Base-by-base conservation (phyloP, 2,113 vertebrate species). In the Notarius lentiginosus region DNA sequence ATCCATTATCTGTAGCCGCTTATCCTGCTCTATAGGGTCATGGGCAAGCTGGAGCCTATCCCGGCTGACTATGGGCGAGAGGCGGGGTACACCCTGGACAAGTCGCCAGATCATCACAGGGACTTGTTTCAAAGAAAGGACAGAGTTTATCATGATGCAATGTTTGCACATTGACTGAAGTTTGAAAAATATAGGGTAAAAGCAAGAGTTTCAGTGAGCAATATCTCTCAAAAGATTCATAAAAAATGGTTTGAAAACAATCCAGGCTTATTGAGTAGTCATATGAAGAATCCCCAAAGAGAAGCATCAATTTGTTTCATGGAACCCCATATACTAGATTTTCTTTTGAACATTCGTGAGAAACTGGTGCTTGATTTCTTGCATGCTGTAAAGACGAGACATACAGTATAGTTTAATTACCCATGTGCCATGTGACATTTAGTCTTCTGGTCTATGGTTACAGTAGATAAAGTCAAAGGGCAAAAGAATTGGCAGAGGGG, bases 391-490 rank as follows among this genome's bases (percentile, higher is more conserved):
- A 85, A 56, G 84, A 90, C 76, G 86, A 88, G 87, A 80, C 82
- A 66, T 65, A 61, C 79, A 84, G 58, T 51, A 82, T 85, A 89
- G 87, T 91, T 93, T 90, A 93, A 94, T 92, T 91, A 89, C 92
- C 18, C 65, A 87, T 91, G 94, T 94, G 91, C 91, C 90, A 93
- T 90, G 87, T 97, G 96, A 96, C 95, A 95, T 97, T 97, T 96
- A 95, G 92, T 91, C 85, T 86, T 85, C 72, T 86, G 91, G 91
- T 92, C 94, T 97, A 95, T 86, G 79, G 92, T 98, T 97, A 96
- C 95, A 95, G 92, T 92, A 92, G 90, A 93, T 89, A 90, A 95
- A 94, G 94, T 95, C 92, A 96, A 92, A 93, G 91, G 95, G 93
- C 89, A 92, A 92, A 91, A 94, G 92, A 94, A 95, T 87, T 92